phyloP scores from a whole-genome alignment of 2,797 vertebrate species.

The Sardinella longiceps region DNA sequence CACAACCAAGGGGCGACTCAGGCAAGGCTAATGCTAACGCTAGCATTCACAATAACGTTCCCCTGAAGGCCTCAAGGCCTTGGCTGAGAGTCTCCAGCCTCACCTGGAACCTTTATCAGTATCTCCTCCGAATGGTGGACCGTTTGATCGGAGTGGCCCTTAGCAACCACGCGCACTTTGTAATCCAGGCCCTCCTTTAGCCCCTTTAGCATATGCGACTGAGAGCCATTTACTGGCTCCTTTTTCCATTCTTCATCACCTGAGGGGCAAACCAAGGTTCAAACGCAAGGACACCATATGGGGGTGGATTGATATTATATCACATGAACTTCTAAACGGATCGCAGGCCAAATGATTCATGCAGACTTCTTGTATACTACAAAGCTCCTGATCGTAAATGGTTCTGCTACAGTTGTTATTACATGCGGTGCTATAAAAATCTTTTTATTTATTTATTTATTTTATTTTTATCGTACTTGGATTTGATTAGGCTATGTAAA shows the following conservation, averaged over 20 bases:
- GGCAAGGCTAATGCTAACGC: conserved; percentile 26
- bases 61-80: conserved; percentile 39
- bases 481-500: not conserved
- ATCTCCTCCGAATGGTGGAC: conserved; percentile 86
- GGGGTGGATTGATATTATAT: conserved; percentile 30
- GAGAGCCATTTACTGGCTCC: conserved; percentile 91
- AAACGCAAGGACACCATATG: conserved; percentile 37
- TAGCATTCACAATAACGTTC: conserved; percentile 31
- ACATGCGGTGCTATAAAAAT: not conserved
- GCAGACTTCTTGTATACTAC: not conserved
- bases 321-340: conserved; percentile 19
- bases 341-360: not conserved
- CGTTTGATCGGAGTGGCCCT: conserved; percentile 82
- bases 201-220: conserved; percentile 88
- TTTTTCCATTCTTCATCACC: conserved; percentile 93
- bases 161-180: conserved; percentile 91
- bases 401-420: not conserved
- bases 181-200: conserved; percentile 92
- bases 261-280: conserved; percentile 63
- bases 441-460: no score
- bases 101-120: conserved; percentile 93
- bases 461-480: not conserved
- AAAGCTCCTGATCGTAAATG: not conserved
- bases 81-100: conserved; percentile 71
- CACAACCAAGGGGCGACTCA: conserved; percentile 10